Base-by-base conservation (phyloP, 1,140 invertebrate species). In the Diprion similis region DNA sequence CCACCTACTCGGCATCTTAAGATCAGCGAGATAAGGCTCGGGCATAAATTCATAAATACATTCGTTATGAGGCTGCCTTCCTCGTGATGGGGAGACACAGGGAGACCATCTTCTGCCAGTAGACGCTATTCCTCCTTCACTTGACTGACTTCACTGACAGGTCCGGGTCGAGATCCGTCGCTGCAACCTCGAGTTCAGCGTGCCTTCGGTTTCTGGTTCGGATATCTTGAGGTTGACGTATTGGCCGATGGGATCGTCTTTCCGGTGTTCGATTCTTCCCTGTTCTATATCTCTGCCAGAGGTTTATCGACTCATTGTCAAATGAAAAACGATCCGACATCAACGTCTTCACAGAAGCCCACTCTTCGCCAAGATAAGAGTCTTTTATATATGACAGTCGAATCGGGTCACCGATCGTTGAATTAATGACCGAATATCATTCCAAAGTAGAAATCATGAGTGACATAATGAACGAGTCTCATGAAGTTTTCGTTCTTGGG, bases 41-140 rank as follows among this genome's bases (percentile, higher is more conserved):
- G 4, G 66, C 66, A 68, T 68, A 68, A 68, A 68, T 68, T 68
- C 66, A 68, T 68, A 68, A 68, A 68, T 68, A 68, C 66, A 68
- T 68, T 7, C 8, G 8, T 68, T 68, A 68, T 68, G 66, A 68
- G 66, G 66, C 17, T 13, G 18, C 15, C 24, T 6, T 37, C 24
- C 24, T 68, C 15, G 18, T 68, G 15, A 68, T n/a, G 19, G 66
- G 66, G 7, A 68, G 66, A 68, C 66, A 45, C 66, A n/a, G n/a
- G n/a, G 18, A 68, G 6, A 45, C 18, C 13, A 1, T 18, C 59
- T 15, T 8, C 66, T 6, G 51, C 6, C 51, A 4, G 3, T 17
- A 13, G n/a, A 8, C 51, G 11, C 66, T 68, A 7, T 19, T 68
- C 66, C 66, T 15, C 17, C 59, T 64, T 15, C 59, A 15, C 17